A percentile compares a stretch with the other conserved stretches of the same genome.
These are phyloP conservation scores for Lepidothrix coronata DNA, from an alignment of 2,113 vertebrate genomes.

Conservation along the genomic window DNA sequence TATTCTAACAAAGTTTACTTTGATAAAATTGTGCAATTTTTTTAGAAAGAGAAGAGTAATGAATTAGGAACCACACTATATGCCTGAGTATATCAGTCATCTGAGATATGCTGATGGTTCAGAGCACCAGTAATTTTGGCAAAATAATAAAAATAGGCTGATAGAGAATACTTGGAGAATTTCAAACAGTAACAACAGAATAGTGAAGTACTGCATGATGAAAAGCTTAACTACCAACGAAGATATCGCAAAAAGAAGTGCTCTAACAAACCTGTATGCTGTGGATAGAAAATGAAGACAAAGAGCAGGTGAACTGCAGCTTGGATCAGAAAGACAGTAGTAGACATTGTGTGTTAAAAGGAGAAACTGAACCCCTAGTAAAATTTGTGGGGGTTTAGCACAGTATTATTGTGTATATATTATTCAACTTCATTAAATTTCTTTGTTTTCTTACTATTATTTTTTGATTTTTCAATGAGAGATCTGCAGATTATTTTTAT, in stretches of 20 bases:
- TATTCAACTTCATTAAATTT: not conserved
- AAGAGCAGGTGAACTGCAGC: not conserved
- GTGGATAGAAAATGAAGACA: not conserved
- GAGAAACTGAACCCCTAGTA: not conserved
- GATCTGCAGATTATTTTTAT: not conserved
- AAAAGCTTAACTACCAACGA: conserved; percentile 25
- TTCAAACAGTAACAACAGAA: conserved; percentile 5
- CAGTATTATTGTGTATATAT: not conserved
- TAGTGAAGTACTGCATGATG: not conserved
- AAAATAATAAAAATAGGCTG: not conserved
- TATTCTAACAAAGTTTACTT: not conserved
- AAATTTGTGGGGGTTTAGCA: not conserved
- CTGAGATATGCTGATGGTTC: not conserved
- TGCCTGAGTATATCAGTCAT: not conserved
- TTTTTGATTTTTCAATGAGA: not conserved
- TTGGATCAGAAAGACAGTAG: not conserved
- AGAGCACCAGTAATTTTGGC: not conserved
- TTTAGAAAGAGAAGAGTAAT: conserved; percentile 14
- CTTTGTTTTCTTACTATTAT: not conserved
- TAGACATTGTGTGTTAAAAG: not conserved
- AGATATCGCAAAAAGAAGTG: not conserved
- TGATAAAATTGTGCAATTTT: not conserved
- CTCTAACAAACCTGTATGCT: not conserved
- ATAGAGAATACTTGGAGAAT: not conserved
- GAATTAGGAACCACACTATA: not conserved